A percentile compares a stretch with the other conserved stretches of the same genome.
phyloP scores from a whole-genome alignment of 2,888 invertebrate genomes.

The Acanthacorydalis orientalis region DNA sequence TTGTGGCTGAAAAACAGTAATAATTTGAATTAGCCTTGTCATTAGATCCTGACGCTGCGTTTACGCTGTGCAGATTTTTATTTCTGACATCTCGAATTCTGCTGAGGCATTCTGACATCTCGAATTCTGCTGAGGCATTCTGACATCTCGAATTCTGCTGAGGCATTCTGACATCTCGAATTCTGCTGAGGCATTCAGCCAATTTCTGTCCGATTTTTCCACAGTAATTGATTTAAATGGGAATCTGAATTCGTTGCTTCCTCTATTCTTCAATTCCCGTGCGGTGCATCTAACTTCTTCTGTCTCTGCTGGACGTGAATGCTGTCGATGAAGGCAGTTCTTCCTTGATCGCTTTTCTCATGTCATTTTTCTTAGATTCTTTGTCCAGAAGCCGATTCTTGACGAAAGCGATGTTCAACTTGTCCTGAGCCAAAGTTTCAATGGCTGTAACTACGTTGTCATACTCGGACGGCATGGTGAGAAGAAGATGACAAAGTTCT shows the following conservation, averaged over 20 bases:
- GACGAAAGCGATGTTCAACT: background rate
- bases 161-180: too few species aligned
- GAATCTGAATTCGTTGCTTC: too few species aligned
- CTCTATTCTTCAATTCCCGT: too few species aligned
- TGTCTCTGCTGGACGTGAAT: background rate
- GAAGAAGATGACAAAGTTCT: constrained; percentile 9
- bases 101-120: too few species aligned
- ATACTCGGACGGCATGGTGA: constrained; percentile 11
- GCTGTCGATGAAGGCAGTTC: background rate
- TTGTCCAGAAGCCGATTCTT: background rate
- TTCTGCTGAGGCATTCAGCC: background rate
- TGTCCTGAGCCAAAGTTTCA: background rate
- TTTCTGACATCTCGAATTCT: background rate
- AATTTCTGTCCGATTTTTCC: background rate
- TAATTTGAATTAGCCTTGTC: background rate
- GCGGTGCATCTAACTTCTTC: too few species aligned
- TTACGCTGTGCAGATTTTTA: background rate
- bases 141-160: too few species aligned
- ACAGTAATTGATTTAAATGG: too few species aligned
- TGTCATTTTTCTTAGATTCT: background rate
- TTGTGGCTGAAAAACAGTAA: background rate
- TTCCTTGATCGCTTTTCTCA: background rate
- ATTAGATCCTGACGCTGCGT: background rate
- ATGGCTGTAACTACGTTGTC: constrained; percentile 11
- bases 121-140: too few species aligned